Evolutionary conservation across 2,888 invertebrate genomes (phyloP), one percentile per base, ranked within the genome.

Genomic region (Teleogryllus oceanicus): DNA sequence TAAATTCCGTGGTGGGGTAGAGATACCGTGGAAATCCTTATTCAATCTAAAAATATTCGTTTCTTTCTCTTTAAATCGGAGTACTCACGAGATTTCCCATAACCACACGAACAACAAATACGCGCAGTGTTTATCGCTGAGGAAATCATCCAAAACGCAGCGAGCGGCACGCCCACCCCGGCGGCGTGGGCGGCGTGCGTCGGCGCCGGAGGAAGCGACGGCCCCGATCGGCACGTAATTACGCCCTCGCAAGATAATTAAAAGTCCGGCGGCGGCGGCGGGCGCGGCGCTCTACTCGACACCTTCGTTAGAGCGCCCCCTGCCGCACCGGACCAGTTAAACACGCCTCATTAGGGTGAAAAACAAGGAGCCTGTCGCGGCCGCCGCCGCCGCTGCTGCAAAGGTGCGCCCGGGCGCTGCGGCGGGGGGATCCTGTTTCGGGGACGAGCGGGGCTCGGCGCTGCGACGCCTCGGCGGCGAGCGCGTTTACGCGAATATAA

Each of bases 241-340:
- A 62, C 62, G n/a, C 62, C 62, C 62, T 62, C 62, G n/a, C 62
- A 62, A 62, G 62, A 62, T 62, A 62, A 62, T 62, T 62, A 62
- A 62, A 62, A 62, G 62, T n/a, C 62, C 13, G 62, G 62, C 62
- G 62, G 62, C 62, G n/a, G 62, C 16, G 62, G 62, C 5, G 5
- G 16, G 3, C 2, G 4, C 62, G 62, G 62, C 62, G 62, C 62
- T 62, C 62, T n/a, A 62, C 62, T 62, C 62, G 62, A 62, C 62
- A 62, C 62, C 62, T 13, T 62, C 62, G 62, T 62, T 62, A 62
- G 16, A 62, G 62, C 62, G 62, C 62, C 62, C 62, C 62, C 62
- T n/a, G 16, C n/a, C n/a, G 13, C 62, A n/a, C 62, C 62, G 13
- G n/a, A n/a, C 62, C n/a, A 62, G 62, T 62, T 62, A 11, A 62